Percentiles rank a stretch among this genome's conserved stretches.
Conservation (phyloP, 2,888 invertebrate genomes). For the Poecilus cupreus region DNA sequence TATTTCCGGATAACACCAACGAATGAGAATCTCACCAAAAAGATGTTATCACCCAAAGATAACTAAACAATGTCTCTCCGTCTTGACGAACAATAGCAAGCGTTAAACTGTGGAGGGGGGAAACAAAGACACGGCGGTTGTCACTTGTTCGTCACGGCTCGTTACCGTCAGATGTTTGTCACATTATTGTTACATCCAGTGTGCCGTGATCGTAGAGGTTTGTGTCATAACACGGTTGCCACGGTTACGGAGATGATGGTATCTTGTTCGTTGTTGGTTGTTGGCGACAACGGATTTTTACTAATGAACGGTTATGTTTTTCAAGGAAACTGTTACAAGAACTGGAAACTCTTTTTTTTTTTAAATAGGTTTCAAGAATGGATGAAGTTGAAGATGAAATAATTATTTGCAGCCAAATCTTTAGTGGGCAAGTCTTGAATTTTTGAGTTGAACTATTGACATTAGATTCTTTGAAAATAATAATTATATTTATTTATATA, state of each 20-base stretch:
- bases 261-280: background rate
- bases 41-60: slow-evolving; percentile 15
- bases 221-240: slow-evolving; percentile 19
- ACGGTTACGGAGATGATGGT: slow-evolving; percentile 24
- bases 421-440: too few relatives aligned
- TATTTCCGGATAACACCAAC: slow-evolving; percentile 21
- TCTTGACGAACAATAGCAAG: slow-evolving; percentile 6
- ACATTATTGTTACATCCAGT: slow-evolving; percentile 35
- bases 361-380: too few relatives aligned
- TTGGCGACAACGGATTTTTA: slow-evolving; percentile 29
- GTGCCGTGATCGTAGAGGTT: slow-evolving; percentile 6
- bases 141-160: slow-evolving; percentile 59
- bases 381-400: too few relatives aligned
- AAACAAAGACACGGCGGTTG: slow-evolving; percentile 56
- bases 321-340: background rate
- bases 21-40: background rate
- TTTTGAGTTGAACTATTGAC: too few relatives aligned
- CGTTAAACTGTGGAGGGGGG: background rate
- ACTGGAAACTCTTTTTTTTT: too few relatives aligned
- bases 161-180: slow-evolving; percentile 52
- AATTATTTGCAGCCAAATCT: too few relatives aligned
- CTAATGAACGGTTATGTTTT: slow-evolving; percentile 18
- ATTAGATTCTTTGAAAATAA: too few relatives aligned
- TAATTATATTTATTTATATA: too few relatives aligned
- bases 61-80: slow-evolving; percentile 15